These are phyloP conservation scores for Psettodes erumei DNA, from an alignment of 2,113 vertebrate genomes.

Conservation along the genomic window DNA sequence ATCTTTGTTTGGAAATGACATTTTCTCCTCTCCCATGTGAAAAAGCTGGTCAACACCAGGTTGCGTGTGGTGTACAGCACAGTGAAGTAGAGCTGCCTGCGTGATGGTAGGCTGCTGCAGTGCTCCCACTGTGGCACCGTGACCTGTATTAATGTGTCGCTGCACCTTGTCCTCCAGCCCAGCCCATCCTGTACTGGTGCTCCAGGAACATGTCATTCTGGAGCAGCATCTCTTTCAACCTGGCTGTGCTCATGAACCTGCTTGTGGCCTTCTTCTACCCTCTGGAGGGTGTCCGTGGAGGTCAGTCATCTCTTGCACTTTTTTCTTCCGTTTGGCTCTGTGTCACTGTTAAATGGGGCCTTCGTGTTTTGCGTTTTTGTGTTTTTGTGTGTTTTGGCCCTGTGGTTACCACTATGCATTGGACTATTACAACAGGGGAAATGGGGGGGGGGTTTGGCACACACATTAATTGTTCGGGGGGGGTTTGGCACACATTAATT, in stretches of 20 bases:
- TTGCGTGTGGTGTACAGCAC: not conserved
- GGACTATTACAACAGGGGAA: constrained; percentile 49
- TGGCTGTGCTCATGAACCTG: constrained; percentile 98
- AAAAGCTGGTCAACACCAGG: not conserved
- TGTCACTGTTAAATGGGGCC: not conserved
- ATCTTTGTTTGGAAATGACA: not conserved
- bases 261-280: constrained; percentile 99
- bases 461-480: constrained; percentile 27
- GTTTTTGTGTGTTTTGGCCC: not conserved
- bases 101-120: not conserved
- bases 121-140: not conserved
- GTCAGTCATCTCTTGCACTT: constrained; percentile 74
- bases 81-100: not conserved
- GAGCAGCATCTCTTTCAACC: constrained; percentile 99
- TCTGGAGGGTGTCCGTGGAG: constrained; percentile 91
- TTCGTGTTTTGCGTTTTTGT: not conserved
- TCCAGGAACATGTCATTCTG: constrained; percentile 99
- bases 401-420: constrained; percentile 31
- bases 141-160: constrained; percentile 28
- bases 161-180: constrained; percentile 82
- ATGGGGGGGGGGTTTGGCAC: constrained; percentile 29
- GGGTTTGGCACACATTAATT: constrained; percentile 1
- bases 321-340: not conserved
- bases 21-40: not conserved
- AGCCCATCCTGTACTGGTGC: constrained; percentile 97